Evolutionary conservation across 2,113 vertebrate species (phyloP), one percentile per base, ranked within the genome.

Genomic region (Pipra filicauda): DNA sequence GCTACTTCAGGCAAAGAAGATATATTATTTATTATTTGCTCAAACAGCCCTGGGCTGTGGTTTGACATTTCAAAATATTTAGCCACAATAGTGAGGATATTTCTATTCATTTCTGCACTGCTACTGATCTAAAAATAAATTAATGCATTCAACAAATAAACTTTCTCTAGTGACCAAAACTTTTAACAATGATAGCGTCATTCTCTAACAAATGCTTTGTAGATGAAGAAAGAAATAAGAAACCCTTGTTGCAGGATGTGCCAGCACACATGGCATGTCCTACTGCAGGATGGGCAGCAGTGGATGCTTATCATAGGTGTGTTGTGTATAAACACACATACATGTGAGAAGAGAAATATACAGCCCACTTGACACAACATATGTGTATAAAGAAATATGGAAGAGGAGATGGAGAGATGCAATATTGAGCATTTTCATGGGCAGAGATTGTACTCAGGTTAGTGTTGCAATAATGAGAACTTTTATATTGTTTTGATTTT

Each of bases 1-100:
- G 11, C 64, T 80, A 58, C 62, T 92, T 44, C 48, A 65, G 51
- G 67, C 1, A 8, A 90, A 88, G 26, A 9, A 82, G 49, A 79
- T 88, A 58, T 33, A 85, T 88, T 95, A 91, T 95, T 94, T 91
- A 84, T 84, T 80, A 93, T 78, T 80, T 1, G 0, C 8, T 81
- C 21, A 39, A 59, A 89, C 15, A 94, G 61, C 61, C 57, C 8
- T 4, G 4, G 87, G 84, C 43, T 74, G 15, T 59, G 24, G 69
- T 74, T 92, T 94, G 91, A 86, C 95, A 91, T 95, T 96, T 95
- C 70, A 87, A 93, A 95, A 78, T 75, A 37, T 84, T 89, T 89
- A 87, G 23, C 51, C 3, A 3, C 2, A 2, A 18, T 67, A 89
- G 57, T 64, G 43, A 59, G 59, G 39, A 51, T 82, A 94, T 69